Conservation (phyloP, 1,140 invertebrate genomes). For the Phymastichus coffea region DNA sequence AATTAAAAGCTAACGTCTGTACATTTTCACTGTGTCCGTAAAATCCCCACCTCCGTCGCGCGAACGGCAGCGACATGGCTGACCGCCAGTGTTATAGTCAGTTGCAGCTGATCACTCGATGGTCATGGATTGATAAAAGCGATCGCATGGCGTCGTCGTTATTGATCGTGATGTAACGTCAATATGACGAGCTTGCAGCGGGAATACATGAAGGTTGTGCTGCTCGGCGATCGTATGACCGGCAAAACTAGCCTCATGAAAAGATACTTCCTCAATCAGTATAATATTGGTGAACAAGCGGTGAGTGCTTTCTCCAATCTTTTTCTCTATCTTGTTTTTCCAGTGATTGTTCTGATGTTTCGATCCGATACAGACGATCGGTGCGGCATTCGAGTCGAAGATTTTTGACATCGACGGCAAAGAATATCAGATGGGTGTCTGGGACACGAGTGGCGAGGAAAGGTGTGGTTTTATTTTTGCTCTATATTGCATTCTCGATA, state of each 20-base stretch:
- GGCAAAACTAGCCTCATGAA: conserved; percentile 65
- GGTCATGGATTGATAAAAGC: no score
- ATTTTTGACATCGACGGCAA: conserved; percentile 58
- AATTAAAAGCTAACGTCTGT: no score
- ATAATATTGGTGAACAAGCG: conserved; percentile 51
- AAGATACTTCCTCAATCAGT: conserved; percentile 59
- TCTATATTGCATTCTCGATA: not conserved
- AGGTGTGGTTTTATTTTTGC: conserved; percentile 46
- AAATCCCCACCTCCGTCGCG: no score
- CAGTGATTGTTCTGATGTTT: no score
- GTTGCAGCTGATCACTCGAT: no score
- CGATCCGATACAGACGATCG: conserved; percentile 66
- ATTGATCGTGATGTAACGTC: no score
- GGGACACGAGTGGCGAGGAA: conserved; percentile 76
- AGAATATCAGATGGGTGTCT: conserved; percentile 65
- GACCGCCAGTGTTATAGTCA: no score
- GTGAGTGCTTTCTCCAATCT: conserved; percentile 34
- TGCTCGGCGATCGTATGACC: conserved; percentile 60
- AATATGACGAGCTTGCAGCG: conserved; percentile 49
- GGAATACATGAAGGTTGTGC: conserved; percentile 63
- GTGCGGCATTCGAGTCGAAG: conserved; percentile 68
- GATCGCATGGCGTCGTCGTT: no score
- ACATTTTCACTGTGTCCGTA: no score
- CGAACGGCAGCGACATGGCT: no score
- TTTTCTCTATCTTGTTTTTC: no score